phyloP scores from a whole-genome alignment of 2,113 vertebrate species.

The Hassar affinis region DNA sequence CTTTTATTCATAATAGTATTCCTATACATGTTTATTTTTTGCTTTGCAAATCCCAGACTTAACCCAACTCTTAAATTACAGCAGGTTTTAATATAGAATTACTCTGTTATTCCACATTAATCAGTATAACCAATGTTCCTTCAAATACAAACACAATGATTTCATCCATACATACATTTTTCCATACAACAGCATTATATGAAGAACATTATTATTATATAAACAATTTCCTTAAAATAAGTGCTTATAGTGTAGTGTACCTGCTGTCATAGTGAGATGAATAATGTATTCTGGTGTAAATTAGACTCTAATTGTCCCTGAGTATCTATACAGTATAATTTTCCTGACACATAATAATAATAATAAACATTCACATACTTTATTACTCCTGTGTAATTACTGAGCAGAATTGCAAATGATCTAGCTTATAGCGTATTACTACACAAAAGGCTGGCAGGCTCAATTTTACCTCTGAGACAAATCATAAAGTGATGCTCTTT shows the following conservation, averaged over 20 bases:
- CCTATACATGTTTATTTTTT: constrained; percentile 16
- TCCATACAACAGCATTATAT: background rate
- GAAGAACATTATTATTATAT: background rate
- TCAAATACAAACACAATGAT: background rate
- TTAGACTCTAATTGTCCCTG: constrained; percentile 17
- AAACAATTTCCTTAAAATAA: constrained; percentile 3
- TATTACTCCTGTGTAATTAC: background rate
- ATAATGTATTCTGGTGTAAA: background rate
- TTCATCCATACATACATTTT: background rate
- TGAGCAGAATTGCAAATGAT: background rate
- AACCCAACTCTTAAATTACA: background rate
- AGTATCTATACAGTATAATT: constrained; percentile 19
- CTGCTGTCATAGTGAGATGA: background rate
- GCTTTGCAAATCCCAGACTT: background rate
- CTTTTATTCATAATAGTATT: constrained; percentile 7
- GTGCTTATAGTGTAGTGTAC: constrained; percentile 7
- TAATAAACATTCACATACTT: background rate
- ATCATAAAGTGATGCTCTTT: background rate
- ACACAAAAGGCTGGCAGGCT: background rate
- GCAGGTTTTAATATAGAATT: background rate
- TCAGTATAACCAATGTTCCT: constrained; percentile 2
- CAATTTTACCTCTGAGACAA: background rate
- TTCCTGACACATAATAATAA: background rate
- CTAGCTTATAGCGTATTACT: background rate
- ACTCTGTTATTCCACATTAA: background rate